Conservation (phyloP, 2,797 vertebrate species). For the Crocodylus rhombifer region DNA sequence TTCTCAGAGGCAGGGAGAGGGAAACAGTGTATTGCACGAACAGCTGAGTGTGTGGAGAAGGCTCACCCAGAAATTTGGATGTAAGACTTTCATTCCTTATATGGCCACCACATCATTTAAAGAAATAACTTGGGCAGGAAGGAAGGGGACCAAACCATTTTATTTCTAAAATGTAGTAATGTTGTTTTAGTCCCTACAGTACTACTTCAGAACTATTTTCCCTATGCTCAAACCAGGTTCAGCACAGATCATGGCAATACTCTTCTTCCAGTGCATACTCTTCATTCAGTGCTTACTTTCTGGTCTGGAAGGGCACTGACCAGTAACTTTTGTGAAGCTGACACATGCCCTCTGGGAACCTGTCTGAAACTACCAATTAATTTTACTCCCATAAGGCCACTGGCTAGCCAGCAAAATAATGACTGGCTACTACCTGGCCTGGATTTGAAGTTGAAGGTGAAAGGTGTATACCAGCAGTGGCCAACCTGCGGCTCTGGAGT, state of each 20-base stretch:
- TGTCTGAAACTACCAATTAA: not conserved
- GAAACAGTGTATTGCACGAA: no score
- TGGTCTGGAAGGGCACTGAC: not conserved
- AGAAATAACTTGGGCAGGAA: no score
- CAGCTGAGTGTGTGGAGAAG: no score
- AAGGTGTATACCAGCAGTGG: not conserved
- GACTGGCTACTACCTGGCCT: not conserved
- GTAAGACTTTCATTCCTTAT: no score
- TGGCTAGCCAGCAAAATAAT: not conserved
- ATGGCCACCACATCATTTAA: no score
- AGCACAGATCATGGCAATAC: not conserved
- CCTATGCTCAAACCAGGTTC: not conserved
- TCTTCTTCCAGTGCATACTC: fast-evolving
- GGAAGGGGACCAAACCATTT: no score
- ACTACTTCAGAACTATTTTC: not conserved
- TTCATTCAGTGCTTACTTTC: not conserved
- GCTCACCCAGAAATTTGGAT: no score
- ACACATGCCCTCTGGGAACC: not conserved
- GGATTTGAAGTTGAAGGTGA: not conserved
- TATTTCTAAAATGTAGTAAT: not conserved
- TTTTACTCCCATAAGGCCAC: not conserved
- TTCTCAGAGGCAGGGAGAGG: no score
- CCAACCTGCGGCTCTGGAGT: no score
- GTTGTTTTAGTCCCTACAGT: not conserved
- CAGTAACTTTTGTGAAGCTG: not conserved